These are phyloP conservation scores for Abscondita cerata DNA, from an alignment of 2,888 invertebrate species.

Conservation along the genomic window DNA sequence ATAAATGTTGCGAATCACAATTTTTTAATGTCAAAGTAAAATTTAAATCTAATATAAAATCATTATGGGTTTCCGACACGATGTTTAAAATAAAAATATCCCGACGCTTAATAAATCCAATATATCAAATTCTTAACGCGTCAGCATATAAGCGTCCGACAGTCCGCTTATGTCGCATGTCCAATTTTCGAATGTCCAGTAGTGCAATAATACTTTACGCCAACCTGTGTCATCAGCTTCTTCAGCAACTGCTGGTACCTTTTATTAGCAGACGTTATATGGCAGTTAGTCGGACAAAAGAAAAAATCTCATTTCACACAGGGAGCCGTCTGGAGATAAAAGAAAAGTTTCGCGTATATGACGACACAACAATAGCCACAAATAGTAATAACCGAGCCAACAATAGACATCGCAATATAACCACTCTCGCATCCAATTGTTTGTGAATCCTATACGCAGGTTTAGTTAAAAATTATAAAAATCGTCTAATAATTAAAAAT, in stretches of 20 bases:
- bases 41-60: not conserved
- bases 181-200: constrained; percentile 32
- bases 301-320: constrained; percentile 56
- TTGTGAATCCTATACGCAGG: constrained; percentile 46
- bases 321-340: constrained; percentile 54
- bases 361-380: constrained; percentile 53
- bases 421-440: constrained; percentile 52
- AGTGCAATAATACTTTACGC: constrained; percentile 47
- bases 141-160: constrained; percentile 19
- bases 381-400: constrained; percentile 52
- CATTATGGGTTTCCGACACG: not conserved
- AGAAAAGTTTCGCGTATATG: constrained; percentile 56
- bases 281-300: constrained; percentile 55
- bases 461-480: constrained; percentile 49
- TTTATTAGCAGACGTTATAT: constrained; percentile 54
- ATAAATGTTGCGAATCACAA: constrained; percentile 7
- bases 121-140: constrained; percentile 22
- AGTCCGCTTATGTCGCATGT: constrained; percentile 24
- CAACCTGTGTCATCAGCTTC: constrained; percentile 48
- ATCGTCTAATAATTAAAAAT: too few species aligned
- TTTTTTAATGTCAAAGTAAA: constrained; percentile 11
- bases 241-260: constrained; percentile 47
- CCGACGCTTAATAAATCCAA: constrained; percentile 15
- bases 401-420: constrained; percentile 55
- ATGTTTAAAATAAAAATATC: constrained; percentile 14